Evolutionary conservation across 2,113 vertebrate species (phyloP).

Genomic region (Ceuthmochares aereus): DNA sequence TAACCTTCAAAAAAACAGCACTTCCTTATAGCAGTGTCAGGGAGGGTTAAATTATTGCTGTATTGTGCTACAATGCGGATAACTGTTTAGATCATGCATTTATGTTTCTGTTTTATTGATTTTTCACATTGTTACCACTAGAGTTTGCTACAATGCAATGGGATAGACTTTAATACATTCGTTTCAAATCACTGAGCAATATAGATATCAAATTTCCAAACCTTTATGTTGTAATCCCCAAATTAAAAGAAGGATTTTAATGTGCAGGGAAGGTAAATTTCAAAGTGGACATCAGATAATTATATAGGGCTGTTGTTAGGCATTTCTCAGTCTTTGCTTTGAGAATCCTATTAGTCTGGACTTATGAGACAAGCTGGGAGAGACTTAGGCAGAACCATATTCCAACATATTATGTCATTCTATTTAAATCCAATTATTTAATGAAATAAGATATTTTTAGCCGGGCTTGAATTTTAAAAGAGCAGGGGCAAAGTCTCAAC

Average conservation of each 20-base stretch:
- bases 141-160: conserved; percentile 60
- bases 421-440: conserved; percentile 31
- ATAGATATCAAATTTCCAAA: background rate
- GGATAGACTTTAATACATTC: background rate
- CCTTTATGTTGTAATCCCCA: background rate
- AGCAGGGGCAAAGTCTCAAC: background rate
- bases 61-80: background rate
- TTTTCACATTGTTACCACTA: conserved; percentile 52
- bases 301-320: background rate
- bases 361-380: background rate
- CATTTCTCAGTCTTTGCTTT: conserved; percentile 22
- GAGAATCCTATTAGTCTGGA: conserved; percentile 33
- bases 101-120: conserved; percentile 13
- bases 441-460: background rate
- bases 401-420: background rate
- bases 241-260: conserved; percentile 37
- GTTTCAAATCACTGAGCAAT: conserved; percentile 14
- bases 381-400: background rate
- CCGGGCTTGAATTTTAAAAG: background rate
- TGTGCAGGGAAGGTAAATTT: conserved; percentile 27
- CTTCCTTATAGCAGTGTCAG: background rate
- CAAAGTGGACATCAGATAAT: conserved; percentile 25
- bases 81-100: background rate
- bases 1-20: background rate
- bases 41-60: background rate